Percentiles rank a stretch among this genome's conserved stretches.
phyloP scores from a whole-genome alignment of 2,888 invertebrate species.

The Augochlorella aurata region DNA sequence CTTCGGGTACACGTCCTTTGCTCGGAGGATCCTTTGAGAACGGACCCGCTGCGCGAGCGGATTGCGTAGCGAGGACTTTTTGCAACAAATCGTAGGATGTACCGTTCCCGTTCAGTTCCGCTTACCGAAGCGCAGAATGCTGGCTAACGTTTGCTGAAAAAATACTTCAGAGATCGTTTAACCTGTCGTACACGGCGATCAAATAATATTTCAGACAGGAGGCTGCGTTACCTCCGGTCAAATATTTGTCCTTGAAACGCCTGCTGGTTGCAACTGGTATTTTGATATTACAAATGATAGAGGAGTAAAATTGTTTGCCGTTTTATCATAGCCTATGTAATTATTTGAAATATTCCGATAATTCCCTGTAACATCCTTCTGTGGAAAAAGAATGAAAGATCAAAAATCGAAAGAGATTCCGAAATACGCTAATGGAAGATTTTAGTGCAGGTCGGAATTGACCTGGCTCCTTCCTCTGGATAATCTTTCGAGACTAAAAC shows the following conservation, averaged over 20 bases:
- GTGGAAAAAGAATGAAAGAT: background rate
- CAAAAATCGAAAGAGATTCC: background rate
- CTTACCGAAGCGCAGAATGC: constrained; percentile 39
- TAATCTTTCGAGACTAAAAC: background rate
- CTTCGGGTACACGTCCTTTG: constrained; percentile 1
- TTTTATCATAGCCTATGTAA: background rate
- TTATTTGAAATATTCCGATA: no score
- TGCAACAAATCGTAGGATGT: constrained; percentile 60
- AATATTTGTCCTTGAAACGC: background rate
- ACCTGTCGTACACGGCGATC: no score
- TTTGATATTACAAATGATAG: no score
- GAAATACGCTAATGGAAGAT: background rate
- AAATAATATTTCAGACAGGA: background rate
- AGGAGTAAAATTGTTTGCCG: constrained; percentile 42
- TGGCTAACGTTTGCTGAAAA: background rate
- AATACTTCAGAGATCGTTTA: background rate
- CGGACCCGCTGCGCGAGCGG: constrained; percentile 30
- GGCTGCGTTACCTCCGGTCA: background rate
- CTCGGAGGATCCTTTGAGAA: background rate
- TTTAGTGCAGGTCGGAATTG: background rate
- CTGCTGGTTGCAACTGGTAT: no score
- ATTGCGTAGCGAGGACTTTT: constrained; percentile 46
- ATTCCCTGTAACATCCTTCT: no score
- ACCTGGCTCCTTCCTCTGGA: background rate
- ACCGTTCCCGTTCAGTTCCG: constrained; percentile 66